Evolutionary conservation across 2,113 vertebrate species (phyloP).

Genomic region (Microcebus murinus): DNA sequence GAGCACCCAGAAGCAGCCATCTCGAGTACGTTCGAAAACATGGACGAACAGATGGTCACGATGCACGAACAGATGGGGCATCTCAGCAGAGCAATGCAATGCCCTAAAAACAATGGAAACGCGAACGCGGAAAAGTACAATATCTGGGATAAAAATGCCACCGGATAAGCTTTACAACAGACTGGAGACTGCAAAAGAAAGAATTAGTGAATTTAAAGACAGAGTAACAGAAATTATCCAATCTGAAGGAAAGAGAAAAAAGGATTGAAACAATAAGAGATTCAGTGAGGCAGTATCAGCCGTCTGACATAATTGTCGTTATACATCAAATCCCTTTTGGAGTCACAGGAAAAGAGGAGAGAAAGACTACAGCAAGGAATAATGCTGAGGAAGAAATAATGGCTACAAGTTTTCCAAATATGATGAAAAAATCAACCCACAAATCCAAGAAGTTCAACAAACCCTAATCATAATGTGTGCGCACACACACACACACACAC

Average conservation of each 20-base stretch:
- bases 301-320: fast-evolving
- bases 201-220: neutral
- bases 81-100: neutral
- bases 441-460: neutral
- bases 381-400: neutral
- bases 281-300: fast-evolving
- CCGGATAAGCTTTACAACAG: neutral
- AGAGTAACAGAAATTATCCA: neutral
- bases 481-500: neutral
- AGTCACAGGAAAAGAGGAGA: neutral
- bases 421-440: neutral
- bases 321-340: fast-evolving
- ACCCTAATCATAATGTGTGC: neutral
- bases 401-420: neutral
- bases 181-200: neutral
- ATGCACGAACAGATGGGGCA: neutral
- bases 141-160: neutral
- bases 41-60: neutral
- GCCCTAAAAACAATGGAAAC: neutral
- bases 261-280: neutral
- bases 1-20: neutral
- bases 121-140: neutral
- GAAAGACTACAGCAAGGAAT: neutral
- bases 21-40: neutral
- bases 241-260: neutral